Evolutionary conservation across 2,888 invertebrate genomes (phyloP), one percentile per base, ranked within the genome.

Genomic region (Agrochola circellaris): DNA sequence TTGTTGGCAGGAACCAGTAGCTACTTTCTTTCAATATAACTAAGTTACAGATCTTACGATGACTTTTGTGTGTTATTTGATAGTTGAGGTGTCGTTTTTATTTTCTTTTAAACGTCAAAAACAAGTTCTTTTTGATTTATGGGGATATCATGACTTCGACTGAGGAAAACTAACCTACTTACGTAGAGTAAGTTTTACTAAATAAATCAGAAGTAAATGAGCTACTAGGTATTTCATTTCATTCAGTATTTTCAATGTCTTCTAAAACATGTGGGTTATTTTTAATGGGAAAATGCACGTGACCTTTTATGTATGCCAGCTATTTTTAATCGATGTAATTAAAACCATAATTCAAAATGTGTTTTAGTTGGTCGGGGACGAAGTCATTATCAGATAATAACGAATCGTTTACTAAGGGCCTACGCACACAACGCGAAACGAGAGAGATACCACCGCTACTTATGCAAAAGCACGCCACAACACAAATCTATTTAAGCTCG

Each of bases 391-490:
- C 92, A 90, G 93, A 92, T 93, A 93, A 89, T 90, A 92, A 92
- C 91, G 91, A 92, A 92, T 93, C 91, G 92, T 92, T 93, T 93
- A 84, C 78, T 83, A 94, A 93, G 92, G 92, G 90, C 92, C 92
- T 93, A 92, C 91, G 91, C 93, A 94, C 92, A 95, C 93, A 93
- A 85, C 72, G 86, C 90, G 86, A 90, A 93, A 91, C 91, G 91
- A 92, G 92, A 89, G 89, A 89, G 89, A 86, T 88, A 89, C 88
- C 88, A 88, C 79, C 83, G 89, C 95, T 95, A 91, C 92, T 95
- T 96, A 96, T 96, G 95, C 96, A 88, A 90, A 93, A 93, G 94
- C 96, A 96, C 96, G 96, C 93, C 89, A 91, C 89, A 87, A 90
- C 93, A 93, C 93, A 95, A 95, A 94, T 95, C 94, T 94, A 95